phyloP scores from a whole-genome alignment of 2,113 vertebrate species.

The Etia nguti region DNA sequence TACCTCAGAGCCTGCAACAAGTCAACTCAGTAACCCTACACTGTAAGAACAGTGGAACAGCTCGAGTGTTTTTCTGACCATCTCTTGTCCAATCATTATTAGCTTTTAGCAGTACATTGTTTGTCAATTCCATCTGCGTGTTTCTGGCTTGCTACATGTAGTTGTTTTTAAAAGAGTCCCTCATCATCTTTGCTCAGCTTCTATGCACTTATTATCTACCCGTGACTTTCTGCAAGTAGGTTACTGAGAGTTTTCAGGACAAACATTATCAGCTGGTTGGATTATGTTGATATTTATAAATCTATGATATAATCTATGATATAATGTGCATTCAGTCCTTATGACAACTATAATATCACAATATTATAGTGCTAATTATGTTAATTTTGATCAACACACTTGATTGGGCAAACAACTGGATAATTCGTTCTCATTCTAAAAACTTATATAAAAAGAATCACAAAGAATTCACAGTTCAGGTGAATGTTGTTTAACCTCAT shows the following conservation, averaged over 20 bases:
- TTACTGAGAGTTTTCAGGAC: background rate
- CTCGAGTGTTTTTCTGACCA: background rate
- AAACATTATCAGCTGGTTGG: background rate
- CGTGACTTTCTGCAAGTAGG: background rate
- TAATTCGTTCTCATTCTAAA: background rate
- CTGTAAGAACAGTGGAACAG: background rate
- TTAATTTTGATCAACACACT: background rate
- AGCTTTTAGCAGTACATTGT: background rate
- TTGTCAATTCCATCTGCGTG: background rate
- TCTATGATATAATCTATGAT: background rate
- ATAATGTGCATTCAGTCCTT: background rate
- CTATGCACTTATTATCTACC: background rate
- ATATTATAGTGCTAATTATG: background rate
- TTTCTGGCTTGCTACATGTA: background rate
- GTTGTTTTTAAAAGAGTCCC: background rate
- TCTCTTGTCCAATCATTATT: background rate
- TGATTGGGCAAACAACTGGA: background rate
- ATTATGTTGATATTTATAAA: background rate
- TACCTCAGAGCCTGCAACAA: background rate
- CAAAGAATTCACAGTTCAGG: background rate
- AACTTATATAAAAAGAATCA: background rate
- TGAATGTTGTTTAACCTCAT: background rate
- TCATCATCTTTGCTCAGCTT: background rate
- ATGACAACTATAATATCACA: no score
- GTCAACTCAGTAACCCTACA: background rate